A percentile compares a stretch with the other conserved stretches of the same genome.
Evolutionary conservation across 1,140 invertebrate genomes (phyloP).

Genomic region (Dendrolimus kikuchii): DNA sequence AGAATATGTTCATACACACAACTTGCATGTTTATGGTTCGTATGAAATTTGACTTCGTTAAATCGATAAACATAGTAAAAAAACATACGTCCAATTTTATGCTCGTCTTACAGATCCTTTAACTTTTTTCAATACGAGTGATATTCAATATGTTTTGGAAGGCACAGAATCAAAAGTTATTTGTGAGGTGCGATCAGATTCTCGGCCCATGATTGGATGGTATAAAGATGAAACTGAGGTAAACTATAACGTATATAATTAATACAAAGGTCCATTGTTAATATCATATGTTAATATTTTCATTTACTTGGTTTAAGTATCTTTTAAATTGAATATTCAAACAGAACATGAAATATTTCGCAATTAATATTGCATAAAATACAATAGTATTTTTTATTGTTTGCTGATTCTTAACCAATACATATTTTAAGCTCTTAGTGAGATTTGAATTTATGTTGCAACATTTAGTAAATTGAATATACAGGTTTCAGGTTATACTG

Average conservation of each 20-base stretch:
- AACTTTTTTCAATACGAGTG: conserved; percentile 36
- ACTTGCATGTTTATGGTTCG: conserved; percentile 40
- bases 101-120: conserved; percentile 33
- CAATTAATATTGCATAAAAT: too few relatives aligned
- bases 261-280: too few relatives aligned
- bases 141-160: conserved; percentile 32
- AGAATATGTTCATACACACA: conserved; percentile 22
- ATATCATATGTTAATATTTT: too few relatives aligned
- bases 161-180: conserved; percentile 32
- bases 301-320: too few relatives aligned
- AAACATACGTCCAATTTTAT: not conserved
- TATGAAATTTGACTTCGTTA: conserved; percentile 6
- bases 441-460: too few relatives aligned
- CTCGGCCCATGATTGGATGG: conserved; percentile 32
- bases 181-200: conserved; percentile 39
- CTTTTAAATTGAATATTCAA: too few relatives aligned
- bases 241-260: not conserved
- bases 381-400: too few relatives aligned
- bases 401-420: too few relatives aligned
- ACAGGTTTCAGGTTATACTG: conserved; percentile 8
- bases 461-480: too few relatives aligned
- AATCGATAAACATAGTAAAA: not conserved
- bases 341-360: too few relatives aligned
- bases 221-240: conserved; percentile 5
- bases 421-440: too few relatives aligned